Conservation (phyloP, 2,113 vertebrate species). For the Clupea harengus region DNA sequence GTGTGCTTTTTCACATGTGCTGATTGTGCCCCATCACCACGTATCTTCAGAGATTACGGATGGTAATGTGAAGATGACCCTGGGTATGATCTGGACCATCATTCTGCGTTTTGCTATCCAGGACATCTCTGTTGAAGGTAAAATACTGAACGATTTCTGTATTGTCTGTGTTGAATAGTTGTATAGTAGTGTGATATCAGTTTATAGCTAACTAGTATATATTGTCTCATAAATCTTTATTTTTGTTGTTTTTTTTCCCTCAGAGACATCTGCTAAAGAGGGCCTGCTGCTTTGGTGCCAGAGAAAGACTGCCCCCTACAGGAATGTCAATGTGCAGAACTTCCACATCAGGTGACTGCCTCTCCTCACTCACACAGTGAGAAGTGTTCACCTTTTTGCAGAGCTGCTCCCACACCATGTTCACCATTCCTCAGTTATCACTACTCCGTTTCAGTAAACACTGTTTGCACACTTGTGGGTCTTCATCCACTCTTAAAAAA, state of each 20-base stretch:
- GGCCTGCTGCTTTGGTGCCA: slow-evolving; percentile 90
- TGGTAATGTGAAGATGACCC: slow-evolving; percentile 89
- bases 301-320: slow-evolving; percentile 89
- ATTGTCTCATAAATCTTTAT: not conserved
- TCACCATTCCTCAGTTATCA: not conserved
- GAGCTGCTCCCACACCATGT: not conserved
- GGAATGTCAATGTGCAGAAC: slow-evolving; percentile 90
- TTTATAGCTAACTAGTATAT: not conserved
- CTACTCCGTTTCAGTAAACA: not conserved
- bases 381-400: not conserved
- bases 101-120: slow-evolving; percentile 91
- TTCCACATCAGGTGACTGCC: slow-evolving; percentile 86
- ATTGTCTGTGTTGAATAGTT: not conserved
- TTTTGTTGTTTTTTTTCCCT: not conserved
- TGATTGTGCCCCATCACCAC: not conserved
- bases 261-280: slow-evolving; percentile 91
- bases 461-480: not conserved
- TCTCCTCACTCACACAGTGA: not conserved
- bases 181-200: not conserved
- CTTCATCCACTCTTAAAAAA: not conserved
- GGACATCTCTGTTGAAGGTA: slow-evolving; percentile 91
- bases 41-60: slow-evolving; percentile 81
- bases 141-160: slow-evolving; percentile 11
- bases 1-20: not conserved
- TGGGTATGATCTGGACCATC: slow-evolving; percentile 95